Base-by-base conservation (phyloP, 2,113 vertebrate genomes). In the Psilopogon haemacephalus region DNA sequence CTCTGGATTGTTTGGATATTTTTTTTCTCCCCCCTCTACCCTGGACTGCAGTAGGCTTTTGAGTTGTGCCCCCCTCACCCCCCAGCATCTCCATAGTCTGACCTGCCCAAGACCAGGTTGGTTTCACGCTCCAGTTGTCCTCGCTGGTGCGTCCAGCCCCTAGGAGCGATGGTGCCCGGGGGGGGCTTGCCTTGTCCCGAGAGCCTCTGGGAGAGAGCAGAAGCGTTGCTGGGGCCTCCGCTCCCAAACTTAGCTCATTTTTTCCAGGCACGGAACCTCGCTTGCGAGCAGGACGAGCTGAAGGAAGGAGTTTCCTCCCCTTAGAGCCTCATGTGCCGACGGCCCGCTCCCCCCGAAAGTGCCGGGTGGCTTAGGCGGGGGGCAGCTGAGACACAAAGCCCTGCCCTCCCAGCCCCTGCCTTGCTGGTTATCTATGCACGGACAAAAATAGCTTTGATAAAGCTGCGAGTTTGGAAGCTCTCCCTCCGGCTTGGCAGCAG, bases 211-310 rank as follows among this genome's bases (percentile, higher is more conserved):
- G 37, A 72, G 37, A 72, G 55, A 73, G 82, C 68, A 21, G 85
- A 48, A 91, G 50, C 30, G 1, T 48, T 81, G 82, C 85, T 46
- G 71, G 72, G 85, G 88, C 90, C 88, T 91, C 92, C 15, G 40
- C 80, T 95, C 40, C 8, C 90, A 62, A 79, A 89, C 79, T 91
- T 87, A 80, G 92, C 71, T 96, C 90, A 89, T 86, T 80, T 91
- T 88, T 91, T 91, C 90, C 86, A 83, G 93, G 79, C 83, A 83
- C 79, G 59, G 83, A 92, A 85, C 15, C 52, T 86, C 60, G 5
- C 83, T 40, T 15, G 59, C 24, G 9, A 76, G 86, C 86, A 32
- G 93, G 90, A 82, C 69, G 65, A 87, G 75, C 83, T 38, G 79
- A 86, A 89, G 83, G 86, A 94, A 88, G 64, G 63, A 80, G 88